A percentile compares a stretch with the other conserved stretches of the same genome.
These are phyloP conservation scores for Eufriesea mexicana DNA, from an alignment of 1,140 invertebrate species.

Conservation along the genomic window DNA sequence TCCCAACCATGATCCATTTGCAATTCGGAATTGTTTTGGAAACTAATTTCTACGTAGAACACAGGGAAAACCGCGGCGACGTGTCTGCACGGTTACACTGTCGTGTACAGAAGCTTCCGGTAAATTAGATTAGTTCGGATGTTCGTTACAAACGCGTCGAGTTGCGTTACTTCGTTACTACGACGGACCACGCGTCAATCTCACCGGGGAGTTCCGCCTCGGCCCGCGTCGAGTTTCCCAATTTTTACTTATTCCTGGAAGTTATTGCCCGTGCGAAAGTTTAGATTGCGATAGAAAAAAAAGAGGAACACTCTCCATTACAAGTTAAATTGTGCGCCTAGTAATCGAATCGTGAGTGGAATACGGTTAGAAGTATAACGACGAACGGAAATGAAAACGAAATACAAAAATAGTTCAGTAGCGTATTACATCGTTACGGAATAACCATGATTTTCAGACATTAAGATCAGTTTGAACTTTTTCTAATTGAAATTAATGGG, in stretches of 20 bases:
- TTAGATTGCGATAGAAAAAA: slow-evolving; percentile 47
- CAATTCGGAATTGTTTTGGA: slow-evolving; percentile 60
- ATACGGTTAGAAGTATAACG: background rate
- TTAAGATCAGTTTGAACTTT: no score
- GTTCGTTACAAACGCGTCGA: slow-evolving; percentile 58
- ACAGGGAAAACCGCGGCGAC: slow-evolving; percentile 28
- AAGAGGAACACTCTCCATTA: background rate
- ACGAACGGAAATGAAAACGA: background rate
- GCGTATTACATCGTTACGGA: no score
- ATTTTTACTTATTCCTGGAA: slow-evolving; percentile 62
- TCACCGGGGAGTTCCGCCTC: slow-evolving; percentile 46
- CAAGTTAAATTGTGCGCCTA: slow-evolving; percentile 31
- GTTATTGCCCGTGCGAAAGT: slow-evolving; percentile 37
- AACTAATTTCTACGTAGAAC: slow-evolving; percentile 64
- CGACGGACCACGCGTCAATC: slow-evolving; percentile 39
- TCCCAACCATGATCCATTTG: slow-evolving; percentile 30
- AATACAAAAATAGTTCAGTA: background rate
- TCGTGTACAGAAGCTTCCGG: slow-evolving; percentile 56
- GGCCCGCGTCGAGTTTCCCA: slow-evolving; percentile 51
- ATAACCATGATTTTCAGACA: background rate
- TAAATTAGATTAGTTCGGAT: slow-evolving; percentile 69
- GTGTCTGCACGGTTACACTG: slow-evolving; percentile 49
- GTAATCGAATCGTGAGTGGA: background rate
- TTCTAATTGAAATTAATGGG: no score
- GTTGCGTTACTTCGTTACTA: slow-evolving; percentile 54